A percentile compares a stretch with the other conserved stretches of the same genome.
These are phyloP conservation scores for Carcharodon carcharias DNA, from an alignment of 2,797 vertebrate genomes.

Conservation along the genomic window DNA sequence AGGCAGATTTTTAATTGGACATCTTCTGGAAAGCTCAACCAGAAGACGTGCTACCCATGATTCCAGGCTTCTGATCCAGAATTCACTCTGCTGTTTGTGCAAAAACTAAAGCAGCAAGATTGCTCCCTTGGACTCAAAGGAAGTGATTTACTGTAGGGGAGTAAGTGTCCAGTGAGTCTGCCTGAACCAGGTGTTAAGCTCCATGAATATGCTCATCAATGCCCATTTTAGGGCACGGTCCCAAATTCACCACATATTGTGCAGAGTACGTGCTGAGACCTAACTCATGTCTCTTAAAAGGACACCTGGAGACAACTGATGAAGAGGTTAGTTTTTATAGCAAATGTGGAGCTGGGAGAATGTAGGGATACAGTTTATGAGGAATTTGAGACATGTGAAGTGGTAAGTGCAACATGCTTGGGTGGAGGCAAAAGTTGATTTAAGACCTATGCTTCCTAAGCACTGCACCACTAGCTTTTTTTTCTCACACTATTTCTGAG, in stretches of 20 bases:
- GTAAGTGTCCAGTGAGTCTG: background rate
- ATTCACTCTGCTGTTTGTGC: too few species aligned
- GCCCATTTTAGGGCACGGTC: background rate
- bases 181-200: background rate
- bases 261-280: background rate
- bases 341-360: background rate
- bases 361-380: background rate
- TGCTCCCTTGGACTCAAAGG: background rate
- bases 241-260: background rate
- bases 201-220: background rate
- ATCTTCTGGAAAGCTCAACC: too few species aligned
- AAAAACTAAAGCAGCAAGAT: too few species aligned
- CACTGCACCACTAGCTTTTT: background rate
- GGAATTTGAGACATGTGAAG: background rate
- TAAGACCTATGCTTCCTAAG: background rate
- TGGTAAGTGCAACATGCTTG: background rate
- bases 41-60: too few species aligned
- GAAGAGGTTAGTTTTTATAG: background rate
- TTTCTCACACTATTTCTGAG: background rate
- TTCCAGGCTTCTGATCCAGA: too few species aligned
- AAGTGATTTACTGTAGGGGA: background rate
- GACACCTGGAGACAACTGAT: background rate
- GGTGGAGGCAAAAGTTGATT: background rate
- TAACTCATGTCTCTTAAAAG: background rate
- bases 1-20: too few species aligned